Base-by-base conservation (phyloP, 2,113 vertebrate genomes). In the Parus major region DNA sequence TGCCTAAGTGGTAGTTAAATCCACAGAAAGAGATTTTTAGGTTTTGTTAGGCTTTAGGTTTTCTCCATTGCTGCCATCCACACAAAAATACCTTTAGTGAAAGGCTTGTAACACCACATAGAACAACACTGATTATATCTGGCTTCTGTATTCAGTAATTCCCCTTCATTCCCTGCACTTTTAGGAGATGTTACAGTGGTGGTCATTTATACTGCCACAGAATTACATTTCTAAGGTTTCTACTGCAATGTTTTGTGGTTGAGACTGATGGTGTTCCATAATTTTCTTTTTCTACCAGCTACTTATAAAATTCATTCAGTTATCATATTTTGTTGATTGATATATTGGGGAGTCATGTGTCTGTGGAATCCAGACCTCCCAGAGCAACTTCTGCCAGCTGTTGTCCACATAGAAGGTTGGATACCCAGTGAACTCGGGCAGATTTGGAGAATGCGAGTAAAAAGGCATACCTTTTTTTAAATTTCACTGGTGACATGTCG, bases 341-440 rank as follows among this genome's bases (percentile, higher is more conserved):
- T 17, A 20, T 57, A 7, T 0, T 41, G 39, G 25, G 15, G 4
- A 77, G 12, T 44, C n/a, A 5, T 5, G 8, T 41, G 28, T 28
- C 33, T 1, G 52, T 1, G 52, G 57, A 78, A 95, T 73, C 29
- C 59, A 69, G 41, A 36, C 36, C 31, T 57, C 35, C 47, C 36
- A 71, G 25, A 57, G 66, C 35, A 92, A 22, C 4, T 24, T 82
- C 31, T 78, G 12, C 22, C 56, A 59, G 7, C 12, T 82, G 7
- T 2, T 90, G 71, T 82, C 35, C 47, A n/a, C 12, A 13, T 1
- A 8, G n/a, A n/a, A 55, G 2, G 9, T 59, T 29, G 1, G 0
- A 44, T 39, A 44, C 6, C 17, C 22, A 44, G 2, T 5, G 12
- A 61, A 76, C 35, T 52, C 50, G 59, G 66, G 9, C 9, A 88